Percentiles rank a stretch among this genome's conserved stretches.
Evolutionary conservation across 2,113 vertebrate genomes (phyloP).

Genomic region (Myodes glareolus): DNA sequence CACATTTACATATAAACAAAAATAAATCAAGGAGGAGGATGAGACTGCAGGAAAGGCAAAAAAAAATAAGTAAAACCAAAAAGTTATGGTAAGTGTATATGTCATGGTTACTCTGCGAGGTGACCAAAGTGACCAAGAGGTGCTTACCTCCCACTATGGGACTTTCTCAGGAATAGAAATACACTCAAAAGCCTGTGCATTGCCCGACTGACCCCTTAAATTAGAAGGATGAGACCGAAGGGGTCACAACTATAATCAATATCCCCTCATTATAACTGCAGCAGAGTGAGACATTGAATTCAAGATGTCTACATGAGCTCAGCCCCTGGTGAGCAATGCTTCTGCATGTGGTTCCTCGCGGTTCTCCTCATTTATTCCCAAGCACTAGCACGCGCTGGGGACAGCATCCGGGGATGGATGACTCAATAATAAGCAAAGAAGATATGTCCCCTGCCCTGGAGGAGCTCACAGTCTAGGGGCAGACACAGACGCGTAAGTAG

Average conservation of each 20-base stretch:
- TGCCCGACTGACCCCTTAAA: background rate
- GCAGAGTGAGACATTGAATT: background rate
- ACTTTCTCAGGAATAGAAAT: background rate
- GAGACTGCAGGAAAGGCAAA: background rate
- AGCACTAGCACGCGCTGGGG: background rate
- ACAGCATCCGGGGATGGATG: background rate
- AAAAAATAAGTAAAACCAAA: background rate
- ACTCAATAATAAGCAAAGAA: background rate
- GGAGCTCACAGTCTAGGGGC: constrained; percentile 1
- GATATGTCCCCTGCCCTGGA: background rate
- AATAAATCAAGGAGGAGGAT: background rate
- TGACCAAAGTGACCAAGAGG: background rate
- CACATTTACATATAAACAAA: background rate
- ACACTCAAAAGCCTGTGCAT: background rate
- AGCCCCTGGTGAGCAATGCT: background rate
- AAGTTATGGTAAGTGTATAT: no score
- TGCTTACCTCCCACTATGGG: background rate
- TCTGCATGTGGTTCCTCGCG: rapidly evolving
- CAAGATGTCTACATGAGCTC: background rate
- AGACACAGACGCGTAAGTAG: background rate
- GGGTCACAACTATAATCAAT: rapidly evolving
- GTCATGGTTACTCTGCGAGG: no score
- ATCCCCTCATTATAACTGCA: background rate
- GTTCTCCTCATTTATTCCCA: background rate
- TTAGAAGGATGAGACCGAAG: background rate